A percentile compares a stretch with the other conserved stretches of the same genome.
These are phyloP conservation scores for Drosophila prosaltans DNA, from an alignment of 1,140 invertebrate genomes.

Conservation along the genomic window DNA sequence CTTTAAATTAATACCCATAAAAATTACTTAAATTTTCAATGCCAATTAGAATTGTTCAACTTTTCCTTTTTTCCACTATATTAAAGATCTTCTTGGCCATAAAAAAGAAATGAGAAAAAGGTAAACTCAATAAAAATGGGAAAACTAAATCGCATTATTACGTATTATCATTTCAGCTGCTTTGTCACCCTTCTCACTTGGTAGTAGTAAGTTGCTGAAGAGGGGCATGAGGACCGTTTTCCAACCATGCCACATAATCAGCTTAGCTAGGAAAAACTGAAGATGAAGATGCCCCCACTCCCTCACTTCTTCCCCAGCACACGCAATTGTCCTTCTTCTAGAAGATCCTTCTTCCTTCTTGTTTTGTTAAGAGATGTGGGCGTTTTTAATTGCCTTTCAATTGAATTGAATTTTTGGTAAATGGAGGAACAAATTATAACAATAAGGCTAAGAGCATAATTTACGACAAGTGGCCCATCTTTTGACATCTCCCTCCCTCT, in stretches of 20 bases:
- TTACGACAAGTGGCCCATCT: conserved; percentile 58
- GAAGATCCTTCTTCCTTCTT: conserved; percentile 1
- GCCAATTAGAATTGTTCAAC: not conserved
- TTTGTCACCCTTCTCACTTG: conserved; percentile 25
- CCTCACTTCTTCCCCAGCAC: not conserved
- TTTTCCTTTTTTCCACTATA: not conserved
- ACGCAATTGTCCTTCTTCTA: conserved; percentile 48
- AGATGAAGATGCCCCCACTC: not conserved
- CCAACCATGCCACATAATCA: conserved; percentile 47
- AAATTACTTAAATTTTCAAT: not conserved
- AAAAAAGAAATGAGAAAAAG: not conserved
- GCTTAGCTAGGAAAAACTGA: conserved; percentile 61
- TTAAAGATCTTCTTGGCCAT: not conserved
- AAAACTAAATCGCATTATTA: conserved; percentile 15
- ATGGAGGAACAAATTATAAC: conserved; percentile 50
- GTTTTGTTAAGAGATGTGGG: conserved; percentile 14
- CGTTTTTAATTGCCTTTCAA: conserved; percentile 48
- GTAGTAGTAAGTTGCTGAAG: not conserved
- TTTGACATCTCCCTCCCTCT: conserved; percentile 11
- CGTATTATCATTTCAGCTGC: conserved; percentile 54
- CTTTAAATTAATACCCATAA: too few species aligned
- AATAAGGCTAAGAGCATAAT: conserved; percentile 49
- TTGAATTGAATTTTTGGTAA: conserved; percentile 10
- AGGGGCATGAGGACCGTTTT: not conserved
- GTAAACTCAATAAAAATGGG: conserved; percentile 11